Conservation (phyloP, 2,888 invertebrate species). For the Leucoma salicis region DNA sequence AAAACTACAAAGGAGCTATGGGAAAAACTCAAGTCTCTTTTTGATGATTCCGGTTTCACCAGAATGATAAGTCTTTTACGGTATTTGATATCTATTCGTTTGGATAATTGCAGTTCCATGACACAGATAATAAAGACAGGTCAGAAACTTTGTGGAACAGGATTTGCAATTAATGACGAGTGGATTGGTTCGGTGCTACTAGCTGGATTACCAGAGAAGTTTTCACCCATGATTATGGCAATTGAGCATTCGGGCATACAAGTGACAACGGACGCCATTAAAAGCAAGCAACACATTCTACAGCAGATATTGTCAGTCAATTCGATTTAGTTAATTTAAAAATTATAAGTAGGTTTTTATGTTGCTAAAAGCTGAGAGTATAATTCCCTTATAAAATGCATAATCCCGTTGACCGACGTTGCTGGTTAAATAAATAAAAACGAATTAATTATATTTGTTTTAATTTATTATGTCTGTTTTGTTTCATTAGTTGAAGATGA, state of each 20-base stretch:
- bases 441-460: no score
- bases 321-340: no score
- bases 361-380: no score
- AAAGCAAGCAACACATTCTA: no score
- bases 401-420: no score
- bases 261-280: not conserved
- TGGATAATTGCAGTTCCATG: constrained; percentile 5
- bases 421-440: no score
- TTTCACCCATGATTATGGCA: constrained; percentile 1
- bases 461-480: no score
- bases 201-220: constrained; percentile 3
- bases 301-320: no score
- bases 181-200: constrained; percentile 1
- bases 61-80: not conserved
- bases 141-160: constrained; percentile 1
- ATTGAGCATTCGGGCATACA: not conserved
- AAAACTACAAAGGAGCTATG: not conserved
- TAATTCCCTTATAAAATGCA: no score
- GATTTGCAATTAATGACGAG: constrained; percentile 3
- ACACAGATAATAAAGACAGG: constrained; percentile 1
- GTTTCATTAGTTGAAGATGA: no score
- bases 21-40: not conserved
- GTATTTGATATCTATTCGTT: not conserved
- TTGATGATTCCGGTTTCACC: not conserved
- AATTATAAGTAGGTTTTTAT: no score